Base-by-base conservation (phyloP, 2,888 invertebrate species). In the Sinelater perroti region DNA sequence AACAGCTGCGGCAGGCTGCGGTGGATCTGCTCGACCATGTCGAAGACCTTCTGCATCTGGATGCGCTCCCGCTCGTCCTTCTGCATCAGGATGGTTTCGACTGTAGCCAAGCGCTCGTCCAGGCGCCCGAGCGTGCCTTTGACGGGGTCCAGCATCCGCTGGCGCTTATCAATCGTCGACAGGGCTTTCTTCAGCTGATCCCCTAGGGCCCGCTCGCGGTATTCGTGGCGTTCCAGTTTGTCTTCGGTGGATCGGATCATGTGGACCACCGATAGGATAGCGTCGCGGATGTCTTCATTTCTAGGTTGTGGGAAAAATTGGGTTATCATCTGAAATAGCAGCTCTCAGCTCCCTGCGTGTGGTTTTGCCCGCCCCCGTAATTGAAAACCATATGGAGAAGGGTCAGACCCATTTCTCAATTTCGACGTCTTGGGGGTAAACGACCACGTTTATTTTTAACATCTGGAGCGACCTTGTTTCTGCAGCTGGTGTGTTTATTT, bases 151-250 rank as follows among this genome's bases (percentile, higher is more conserved):
- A 89, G 78, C 1, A 83, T 82, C 62, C 87, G 82, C 62, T 89
- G 87, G 47, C 89, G 85, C 75, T 90, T 91, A 63, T 91, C 91
- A 38, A 93, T 75, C 0, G 83, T 80, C 1, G 82, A 78, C 58
- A 94, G 78, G 42, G 87, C 85, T 73, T 88, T 89, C 78, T 92
- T 93, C 46, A 93, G 72, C 64, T 90, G 84, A 54, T 93, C 93
- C 0, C 91, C 92, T 14, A 92, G 78, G 0, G 87, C 86, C 62
- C 90, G 84, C 75, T 93, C 93, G 7, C 94, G 81, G 67, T 85
- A 87, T 75, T 94, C 93, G 75, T 94, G 93, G 10, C 93, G 81
- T 71, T 93, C 93, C 60, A 94, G 75, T 78, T 93, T 93, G 72
- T 90, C 91, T 62, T 91, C 91, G 45, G 90, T 85, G 28, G 86